These are phyloP conservation scores for Diaphora mendica DNA, from an alignment of 2,888 invertebrate genomes.

Conservation along the genomic window DNA sequence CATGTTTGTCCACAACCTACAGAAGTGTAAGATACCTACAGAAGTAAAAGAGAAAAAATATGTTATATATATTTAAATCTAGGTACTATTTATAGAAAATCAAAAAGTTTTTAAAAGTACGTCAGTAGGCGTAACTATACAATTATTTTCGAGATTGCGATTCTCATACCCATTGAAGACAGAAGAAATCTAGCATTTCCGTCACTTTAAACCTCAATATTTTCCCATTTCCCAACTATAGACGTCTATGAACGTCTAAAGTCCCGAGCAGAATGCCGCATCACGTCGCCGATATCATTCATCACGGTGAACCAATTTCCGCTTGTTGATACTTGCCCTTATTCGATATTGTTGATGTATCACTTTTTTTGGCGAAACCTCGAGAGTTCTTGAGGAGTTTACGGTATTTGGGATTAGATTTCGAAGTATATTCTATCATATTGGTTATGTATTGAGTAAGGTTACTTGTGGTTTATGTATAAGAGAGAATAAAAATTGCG, in stretches of 20 bases:
- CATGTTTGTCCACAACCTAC: too few species aligned
- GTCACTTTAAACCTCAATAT: constrained; percentile 11
- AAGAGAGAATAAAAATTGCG: neutral
- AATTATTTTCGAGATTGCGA: neutral
- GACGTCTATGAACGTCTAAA: constrained; percentile 17
- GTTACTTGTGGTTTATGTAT: neutral
- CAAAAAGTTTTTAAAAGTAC: neutral
- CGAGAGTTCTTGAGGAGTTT: constrained; percentile 1
- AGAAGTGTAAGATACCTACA: too few species aligned
- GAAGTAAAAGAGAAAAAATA: too few species aligned
- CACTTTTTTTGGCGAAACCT: constrained; percentile 31
- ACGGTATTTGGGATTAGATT: constrained; percentile 11
- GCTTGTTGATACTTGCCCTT: constrained; percentile 48
- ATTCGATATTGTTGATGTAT: constrained; percentile 49
- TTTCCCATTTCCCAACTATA: neutral
- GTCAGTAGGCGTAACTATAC: neutral
- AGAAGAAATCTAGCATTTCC: neutral
- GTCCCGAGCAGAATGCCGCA: constrained; percentile 33
- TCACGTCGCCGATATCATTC: constrained; percentile 51
- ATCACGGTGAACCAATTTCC: constrained; percentile 54
- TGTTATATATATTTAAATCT: too few species aligned
- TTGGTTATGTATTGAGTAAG: neutral
- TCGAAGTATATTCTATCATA: constrained; percentile 3
- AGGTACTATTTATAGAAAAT: too few species aligned
- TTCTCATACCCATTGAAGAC: neutral